These are phyloP conservation scores for Patella pellucida DNA, from an alignment of 2,888 invertebrate species.

Conservation along the genomic window DNA sequence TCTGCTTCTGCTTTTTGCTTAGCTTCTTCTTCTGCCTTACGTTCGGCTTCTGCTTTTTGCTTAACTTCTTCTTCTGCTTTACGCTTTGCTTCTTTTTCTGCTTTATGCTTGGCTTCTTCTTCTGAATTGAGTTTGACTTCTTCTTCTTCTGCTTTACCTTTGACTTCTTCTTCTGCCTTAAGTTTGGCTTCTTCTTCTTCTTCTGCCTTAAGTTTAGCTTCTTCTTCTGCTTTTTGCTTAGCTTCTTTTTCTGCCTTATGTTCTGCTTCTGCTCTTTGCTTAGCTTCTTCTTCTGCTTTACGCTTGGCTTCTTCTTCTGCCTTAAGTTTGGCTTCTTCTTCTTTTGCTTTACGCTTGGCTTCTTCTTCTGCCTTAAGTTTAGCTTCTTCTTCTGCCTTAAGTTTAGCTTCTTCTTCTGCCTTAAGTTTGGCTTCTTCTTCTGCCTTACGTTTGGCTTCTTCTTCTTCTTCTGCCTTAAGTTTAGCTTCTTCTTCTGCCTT, in stretches of 20 bases:
- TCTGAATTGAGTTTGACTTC: not conserved
- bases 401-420: not conserved
- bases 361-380: not conserved
- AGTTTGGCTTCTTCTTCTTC: too few relatives aligned
- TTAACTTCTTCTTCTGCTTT: not conserved
- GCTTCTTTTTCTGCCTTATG: constrained; percentile 7
- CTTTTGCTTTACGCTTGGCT: not conserved
- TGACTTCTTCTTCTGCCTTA: constrained; percentile 14
- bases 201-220: not conserved
- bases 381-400: constrained; percentile 11
- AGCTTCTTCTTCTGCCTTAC: not conserved
- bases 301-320: constrained; percentile 7
- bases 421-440: constrained; percentile 10
- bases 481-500: not conserved
- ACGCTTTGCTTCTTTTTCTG: not conserved
- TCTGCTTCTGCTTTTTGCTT: not conserved
- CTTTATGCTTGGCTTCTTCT: not conserved
- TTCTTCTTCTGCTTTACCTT: not conserved
- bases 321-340: constrained; percentile 1
- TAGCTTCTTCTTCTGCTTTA: constrained; percentile 3
- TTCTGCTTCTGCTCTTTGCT: too few relatives aligned
- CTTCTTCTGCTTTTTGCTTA: not conserved
- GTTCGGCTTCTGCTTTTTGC: not conserved
- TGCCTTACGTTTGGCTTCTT: constrained; percentile 7
- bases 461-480: not conserved